Conservation (phyloP, 2,113 vertebrate genomes). For the Sylvietta virens region DNA sequence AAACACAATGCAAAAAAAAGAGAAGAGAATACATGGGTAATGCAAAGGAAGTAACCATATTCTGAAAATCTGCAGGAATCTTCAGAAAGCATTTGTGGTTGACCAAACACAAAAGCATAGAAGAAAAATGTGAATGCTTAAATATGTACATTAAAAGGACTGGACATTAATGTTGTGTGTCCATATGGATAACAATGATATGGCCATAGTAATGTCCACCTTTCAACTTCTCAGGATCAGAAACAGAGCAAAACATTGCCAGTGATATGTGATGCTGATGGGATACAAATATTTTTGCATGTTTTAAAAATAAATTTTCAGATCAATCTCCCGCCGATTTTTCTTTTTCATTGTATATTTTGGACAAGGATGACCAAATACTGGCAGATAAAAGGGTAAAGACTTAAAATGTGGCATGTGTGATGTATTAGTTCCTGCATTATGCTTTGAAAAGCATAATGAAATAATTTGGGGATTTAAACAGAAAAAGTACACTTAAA, state of each 20-base stretch:
- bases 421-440: neutral
- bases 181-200: neutral
- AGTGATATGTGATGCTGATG: neutral
- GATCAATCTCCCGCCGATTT: rapidly evolving
- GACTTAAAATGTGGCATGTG: neutral
- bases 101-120: neutral
- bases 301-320: neutral
- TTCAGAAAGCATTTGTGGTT: neutral
- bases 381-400: neutral
- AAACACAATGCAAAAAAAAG: neutral
- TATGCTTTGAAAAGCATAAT: neutral
- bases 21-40: neutral
- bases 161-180: neutral
- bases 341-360: neutral
- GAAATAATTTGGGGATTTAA: neutral
- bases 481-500: neutral
- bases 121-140: neutral
- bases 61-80: neutral
- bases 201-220: neutral
- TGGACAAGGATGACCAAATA: neutral
- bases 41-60: neutral
- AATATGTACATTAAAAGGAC: neutral
- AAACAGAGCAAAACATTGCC: neutral
- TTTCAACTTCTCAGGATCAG: neutral
- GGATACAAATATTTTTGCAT: neutral